Evolutionary conservation across 2,113 vertebrate species (phyloP).

Genomic region (Boulengeromyrus knoepffleri): DNA sequence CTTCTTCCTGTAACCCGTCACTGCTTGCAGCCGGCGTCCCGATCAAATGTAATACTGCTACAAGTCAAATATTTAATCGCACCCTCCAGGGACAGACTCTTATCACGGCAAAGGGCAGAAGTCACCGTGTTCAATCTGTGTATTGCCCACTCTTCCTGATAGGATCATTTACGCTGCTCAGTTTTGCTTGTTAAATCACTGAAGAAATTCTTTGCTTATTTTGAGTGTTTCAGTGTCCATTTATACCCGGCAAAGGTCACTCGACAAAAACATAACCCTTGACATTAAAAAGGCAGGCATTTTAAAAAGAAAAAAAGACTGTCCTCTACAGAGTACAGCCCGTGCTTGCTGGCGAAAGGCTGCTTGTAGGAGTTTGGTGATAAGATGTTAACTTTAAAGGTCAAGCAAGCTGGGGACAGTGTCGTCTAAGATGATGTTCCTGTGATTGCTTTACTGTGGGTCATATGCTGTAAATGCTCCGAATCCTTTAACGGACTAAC

Average conservation of each 20-base stretch:
- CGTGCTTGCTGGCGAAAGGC: neutral
- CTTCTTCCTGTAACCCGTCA: neutral
- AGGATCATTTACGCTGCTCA: constrained; percentile 24
- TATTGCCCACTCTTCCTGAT: constrained; percentile 22
- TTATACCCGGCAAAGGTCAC: neutral
- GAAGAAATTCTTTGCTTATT: neutral
- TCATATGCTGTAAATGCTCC: neutral
- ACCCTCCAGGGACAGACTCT: neutral
- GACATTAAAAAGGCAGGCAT: neutral
- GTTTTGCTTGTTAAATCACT: neutral
- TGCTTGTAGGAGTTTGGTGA: neutral
- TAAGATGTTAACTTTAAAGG: neutral
- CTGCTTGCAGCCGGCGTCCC: neutral
- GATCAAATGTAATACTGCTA: too few relatives aligned
- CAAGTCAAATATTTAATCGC: constrained; percentile 35
- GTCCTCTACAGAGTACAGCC: neutral
- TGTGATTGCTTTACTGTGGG: neutral
- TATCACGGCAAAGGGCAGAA: neutral
- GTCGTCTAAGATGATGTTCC: neutral
- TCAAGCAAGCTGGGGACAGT: neutral
- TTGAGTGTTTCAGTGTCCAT: neutral
- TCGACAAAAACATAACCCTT: neutral
- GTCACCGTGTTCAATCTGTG: neutral
- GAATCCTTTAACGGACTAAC: neutral
- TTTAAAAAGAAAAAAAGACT: neutral